These are phyloP conservation scores for Ceratothoa steindachneri DNA, from an alignment of 2,888 invertebrate species.

Conservation along the genomic window DNA sequence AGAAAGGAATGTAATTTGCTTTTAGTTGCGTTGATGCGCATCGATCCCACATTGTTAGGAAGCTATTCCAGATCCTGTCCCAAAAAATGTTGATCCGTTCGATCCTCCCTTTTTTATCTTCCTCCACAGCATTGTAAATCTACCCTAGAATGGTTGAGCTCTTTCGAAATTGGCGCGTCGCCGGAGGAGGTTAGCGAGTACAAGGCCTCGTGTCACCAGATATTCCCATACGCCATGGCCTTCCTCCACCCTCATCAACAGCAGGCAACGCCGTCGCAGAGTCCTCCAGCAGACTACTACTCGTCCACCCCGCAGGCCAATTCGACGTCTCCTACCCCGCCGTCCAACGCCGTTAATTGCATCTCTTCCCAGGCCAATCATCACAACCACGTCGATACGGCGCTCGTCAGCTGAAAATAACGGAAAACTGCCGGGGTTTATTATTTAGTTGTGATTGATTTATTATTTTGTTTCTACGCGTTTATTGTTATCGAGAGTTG, in stretches of 20 bases:
- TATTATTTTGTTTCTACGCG: no score
- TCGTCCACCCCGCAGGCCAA: not conserved
- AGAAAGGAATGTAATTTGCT: no score
- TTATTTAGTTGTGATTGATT: no score
- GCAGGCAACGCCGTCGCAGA: slow-evolving; percentile 18
- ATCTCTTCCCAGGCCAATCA: not conserved
- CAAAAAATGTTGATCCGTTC: not conserved
- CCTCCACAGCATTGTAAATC: slow-evolving; percentile 21
- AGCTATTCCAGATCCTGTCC: no score
- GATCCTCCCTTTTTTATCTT: not conserved
- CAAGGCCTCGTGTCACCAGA: slow-evolving; percentile 31
- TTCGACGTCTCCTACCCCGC: slow-evolving; percentile 7
- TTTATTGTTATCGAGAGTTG: no score
- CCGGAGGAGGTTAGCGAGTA: slow-evolving; percentile 34
- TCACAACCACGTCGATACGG: not conserved
- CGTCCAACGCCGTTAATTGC: not conserved
- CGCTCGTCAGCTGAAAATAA: not conserved
- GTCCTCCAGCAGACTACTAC: slow-evolving; percentile 8
- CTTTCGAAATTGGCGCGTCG: slow-evolving; percentile 29
- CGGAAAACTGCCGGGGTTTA: no score
- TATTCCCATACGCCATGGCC: slow-evolving; percentile 37
- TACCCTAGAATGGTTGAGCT: slow-evolving; percentile 34
- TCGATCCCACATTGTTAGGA: no score
- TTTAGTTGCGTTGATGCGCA: no score
- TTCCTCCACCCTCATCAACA: slow-evolving; percentile 37